Evolutionary conservation across 2,797 vertebrate genomes (phyloP), one percentile per base, ranked within the genome.

Genomic region (Syndactyla subalaris): DNA sequence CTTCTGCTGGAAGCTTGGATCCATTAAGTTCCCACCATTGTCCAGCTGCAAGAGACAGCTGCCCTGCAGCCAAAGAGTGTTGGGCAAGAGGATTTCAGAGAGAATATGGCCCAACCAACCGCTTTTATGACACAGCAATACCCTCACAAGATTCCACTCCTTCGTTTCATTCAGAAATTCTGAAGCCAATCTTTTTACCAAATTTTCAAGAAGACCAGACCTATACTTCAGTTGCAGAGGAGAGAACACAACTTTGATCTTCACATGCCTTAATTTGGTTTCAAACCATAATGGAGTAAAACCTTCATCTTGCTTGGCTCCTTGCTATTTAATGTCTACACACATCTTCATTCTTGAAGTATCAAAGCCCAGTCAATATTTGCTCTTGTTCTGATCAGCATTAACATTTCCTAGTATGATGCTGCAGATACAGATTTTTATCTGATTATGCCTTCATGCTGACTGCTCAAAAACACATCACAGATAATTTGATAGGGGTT

Each of bases 1-100:
- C 13, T 98, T 98, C 97, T 98, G 99, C 92, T 99, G 99, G 71
- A 98, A 98, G 78, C 95, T 80, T 2, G 98, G 98, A 96, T 98
- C 98, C 13, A 98, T 98, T 68, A 99, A 98, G 49, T 99, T 98
- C 75, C 68, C 96, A 62, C 93, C 97, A 5, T 97, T 97, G 30
- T 96, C 96, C 88, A 98, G 90, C 90, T 98, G 98, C 81, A 96
- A 94, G 87, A 98, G 89, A 75, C 81, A 96, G 72, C 96, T 94
- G 55, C 78, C 97, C 98, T 99, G 91, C 74, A 96, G 71, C 8
- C 51, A 55, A 76, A 48, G 38, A 77, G 49, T 7, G 3, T 51
- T 12, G 27, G 34, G 55, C 52, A 67, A 92, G 21, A 92, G 36
- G 30, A 55, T 84, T 92, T 92, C 71, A 94, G 85, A 78, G 34